These are phyloP conservation scores for Nasonia vitripennis DNA, from an alignment of 1,140 invertebrate genomes.

Conservation along the genomic window DNA sequence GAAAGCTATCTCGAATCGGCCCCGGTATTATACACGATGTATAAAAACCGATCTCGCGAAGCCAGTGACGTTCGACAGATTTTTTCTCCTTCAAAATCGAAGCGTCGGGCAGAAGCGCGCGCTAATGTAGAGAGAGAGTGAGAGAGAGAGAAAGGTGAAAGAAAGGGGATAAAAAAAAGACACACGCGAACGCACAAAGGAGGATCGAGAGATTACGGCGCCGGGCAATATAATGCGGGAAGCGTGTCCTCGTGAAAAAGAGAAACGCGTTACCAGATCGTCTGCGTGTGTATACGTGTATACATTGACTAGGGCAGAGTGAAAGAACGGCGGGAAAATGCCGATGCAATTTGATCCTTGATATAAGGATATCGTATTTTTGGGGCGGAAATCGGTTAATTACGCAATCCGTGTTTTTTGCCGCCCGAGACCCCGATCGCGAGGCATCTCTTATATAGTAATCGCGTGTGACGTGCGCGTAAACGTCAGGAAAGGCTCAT, in stretches of 20 bases:
- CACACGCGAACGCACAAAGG: neutral
- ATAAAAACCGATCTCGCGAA: no score
- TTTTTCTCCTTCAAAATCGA: no score
- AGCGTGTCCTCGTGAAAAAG: slow-evolving; percentile 3
- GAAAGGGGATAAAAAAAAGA: neutral
- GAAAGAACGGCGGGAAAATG: neutral
- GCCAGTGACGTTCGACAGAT: neutral
- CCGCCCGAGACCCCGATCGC: neutral
- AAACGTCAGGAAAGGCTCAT: neutral
- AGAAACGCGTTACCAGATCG: neutral
- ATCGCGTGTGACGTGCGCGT: neutral
- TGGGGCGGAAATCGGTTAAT: no score
- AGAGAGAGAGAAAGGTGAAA: neutral
- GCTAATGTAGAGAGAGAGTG: no score
- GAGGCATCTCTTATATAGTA: slow-evolving; percentile 5
- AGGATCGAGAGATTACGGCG: neutral
- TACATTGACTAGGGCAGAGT: neutral
- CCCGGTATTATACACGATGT: neutral
- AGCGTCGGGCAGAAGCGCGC: no score
- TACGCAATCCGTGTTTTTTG: neutral
- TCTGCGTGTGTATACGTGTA: neutral
- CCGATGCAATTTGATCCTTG: neutral
- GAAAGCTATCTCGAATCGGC: slow-evolving; percentile 22
- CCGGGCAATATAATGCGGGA: neutral
- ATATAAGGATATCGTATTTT: neutral